phyloP scores from a whole-genome alignment of 2,888 invertebrate species.

The Raillietiella orientalis region DNA sequence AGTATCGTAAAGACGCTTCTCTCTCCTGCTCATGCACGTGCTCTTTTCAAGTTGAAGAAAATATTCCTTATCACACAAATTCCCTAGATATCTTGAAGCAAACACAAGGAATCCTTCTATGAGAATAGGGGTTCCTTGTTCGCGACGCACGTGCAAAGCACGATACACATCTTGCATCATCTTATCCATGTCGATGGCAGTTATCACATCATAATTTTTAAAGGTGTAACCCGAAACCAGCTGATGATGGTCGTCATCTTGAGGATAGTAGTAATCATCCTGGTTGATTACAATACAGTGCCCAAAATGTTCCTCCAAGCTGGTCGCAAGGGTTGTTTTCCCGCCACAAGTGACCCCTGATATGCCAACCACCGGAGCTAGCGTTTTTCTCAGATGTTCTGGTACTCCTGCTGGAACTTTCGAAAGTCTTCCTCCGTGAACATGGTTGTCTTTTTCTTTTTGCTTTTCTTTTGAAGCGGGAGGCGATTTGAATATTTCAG shows the following conservation, averaged over 20 bases:
- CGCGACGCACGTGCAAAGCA: too few relatives aligned
- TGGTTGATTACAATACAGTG: slow-evolving; percentile 23
- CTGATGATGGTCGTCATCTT: too few relatives aligned
- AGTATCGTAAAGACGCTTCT: slow-evolving; percentile 34
- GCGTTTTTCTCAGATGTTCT: too few relatives aligned
- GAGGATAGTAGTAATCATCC: slow-evolving; percentile 36
- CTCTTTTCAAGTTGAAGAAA: slow-evolving; percentile 33
- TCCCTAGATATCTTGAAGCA: slow-evolving; percentile 27
- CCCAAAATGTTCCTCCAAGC: slow-evolving; percentile 16
- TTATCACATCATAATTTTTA: slow-evolving; percentile 37
- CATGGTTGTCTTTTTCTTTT: slow-evolving; percentile 18
- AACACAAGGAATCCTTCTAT: slow-evolving; percentile 48
- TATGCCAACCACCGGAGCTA: slow-evolving; percentile 31
- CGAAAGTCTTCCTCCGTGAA: slow-evolving; percentile 34
- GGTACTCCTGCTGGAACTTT: slow-evolving; percentile 28
- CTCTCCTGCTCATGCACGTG: slow-evolving; percentile 27
- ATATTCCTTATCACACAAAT: slow-evolving; percentile 34
- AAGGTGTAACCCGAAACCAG: too few relatives aligned
- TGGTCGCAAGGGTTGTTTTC: slow-evolving; percentile 34
- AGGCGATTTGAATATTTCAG: too few relatives aligned
- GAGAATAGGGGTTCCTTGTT: slow-evolving; percentile 16
- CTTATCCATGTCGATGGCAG: slow-evolving; percentile 32
- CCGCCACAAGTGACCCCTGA: slow-evolving; percentile 55
- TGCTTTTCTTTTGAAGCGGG: too few relatives aligned
- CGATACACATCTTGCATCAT: slow-evolving; percentile 31